Evolutionary conservation across 2,113 vertebrate species (phyloP).

Genomic region (Chloropsis hardwickii): DNA sequence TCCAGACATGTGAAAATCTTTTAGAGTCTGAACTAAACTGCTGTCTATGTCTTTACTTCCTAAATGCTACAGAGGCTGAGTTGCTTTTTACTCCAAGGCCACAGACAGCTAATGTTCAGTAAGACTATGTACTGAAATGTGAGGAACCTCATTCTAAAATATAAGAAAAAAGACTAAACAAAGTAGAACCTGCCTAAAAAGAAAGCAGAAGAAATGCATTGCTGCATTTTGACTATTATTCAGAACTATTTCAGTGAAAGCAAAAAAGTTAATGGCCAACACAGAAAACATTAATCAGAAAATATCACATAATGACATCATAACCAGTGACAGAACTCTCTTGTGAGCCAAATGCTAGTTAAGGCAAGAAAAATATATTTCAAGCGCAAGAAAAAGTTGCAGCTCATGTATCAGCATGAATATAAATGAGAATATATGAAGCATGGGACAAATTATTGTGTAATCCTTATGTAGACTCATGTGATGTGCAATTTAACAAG

Average conservation of each 20-base stretch:
- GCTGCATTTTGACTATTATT: neutral
- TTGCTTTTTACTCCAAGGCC: neutral
- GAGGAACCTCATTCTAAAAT: neutral
- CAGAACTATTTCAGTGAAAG: neutral
- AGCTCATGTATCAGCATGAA: neutral
- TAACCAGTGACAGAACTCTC: neutral
- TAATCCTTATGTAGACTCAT: neutral
- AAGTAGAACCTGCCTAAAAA: neutral
- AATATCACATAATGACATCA: neutral
- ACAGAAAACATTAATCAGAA: neutral
- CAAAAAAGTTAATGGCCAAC: neutral
- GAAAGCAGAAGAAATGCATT: neutral
- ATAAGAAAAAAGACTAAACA: neutral
- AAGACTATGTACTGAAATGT: neutral
- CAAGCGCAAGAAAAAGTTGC: neutral
- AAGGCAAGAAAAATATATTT: neutral
- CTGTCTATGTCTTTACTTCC: neutral
- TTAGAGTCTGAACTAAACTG: neutral
- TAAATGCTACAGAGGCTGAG: neutral
- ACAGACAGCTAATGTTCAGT: neutral
- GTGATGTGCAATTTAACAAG: slow-evolving; percentile 57
- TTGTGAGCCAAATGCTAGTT: neutral
- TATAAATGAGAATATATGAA: neutral
- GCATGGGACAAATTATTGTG: neutral
- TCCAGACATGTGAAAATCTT: neutral